These are phyloP conservation scores for Acrocephalus arundinaceus DNA, from an alignment of 2,113 vertebrate genomes.

Conservation along the genomic window DNA sequence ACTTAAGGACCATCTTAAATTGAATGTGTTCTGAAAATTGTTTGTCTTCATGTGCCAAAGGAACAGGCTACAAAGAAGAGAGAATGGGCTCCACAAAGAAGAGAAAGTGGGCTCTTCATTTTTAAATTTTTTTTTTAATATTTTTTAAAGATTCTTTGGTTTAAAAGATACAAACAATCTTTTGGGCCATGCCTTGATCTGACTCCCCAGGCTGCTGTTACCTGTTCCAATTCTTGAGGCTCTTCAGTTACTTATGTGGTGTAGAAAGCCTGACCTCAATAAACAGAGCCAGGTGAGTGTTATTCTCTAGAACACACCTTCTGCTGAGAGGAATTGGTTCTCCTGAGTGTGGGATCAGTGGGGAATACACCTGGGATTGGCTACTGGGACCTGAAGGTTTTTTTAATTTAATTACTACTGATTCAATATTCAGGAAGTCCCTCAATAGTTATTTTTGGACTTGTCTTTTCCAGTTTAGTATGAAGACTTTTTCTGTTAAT, in stretches of 20 bases:
- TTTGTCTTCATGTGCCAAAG: neutral
- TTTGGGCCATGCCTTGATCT: neutral
- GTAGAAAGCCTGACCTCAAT: neutral
- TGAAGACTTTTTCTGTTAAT: neutral
- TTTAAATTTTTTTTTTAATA: neutral
- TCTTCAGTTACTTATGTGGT: neutral
- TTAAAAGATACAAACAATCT: neutral
- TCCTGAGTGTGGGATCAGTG: neutral
- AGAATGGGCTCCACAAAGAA: neutral
- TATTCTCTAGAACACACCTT: neutral
- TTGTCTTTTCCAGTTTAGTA: neutral
- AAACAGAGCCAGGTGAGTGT: neutral
- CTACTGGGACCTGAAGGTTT: constrained; percentile 1
- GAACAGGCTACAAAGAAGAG: neutral
- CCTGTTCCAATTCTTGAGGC: neutral
- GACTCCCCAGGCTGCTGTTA: neutral
- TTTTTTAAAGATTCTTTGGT: neutral
- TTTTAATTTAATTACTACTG: neutral
- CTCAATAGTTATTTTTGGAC: neutral
- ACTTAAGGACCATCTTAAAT: neutral
- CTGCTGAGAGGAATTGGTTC: neutral
- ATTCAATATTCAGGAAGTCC: neutral
- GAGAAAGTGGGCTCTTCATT: neutral
- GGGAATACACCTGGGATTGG: neutral
- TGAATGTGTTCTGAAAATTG: neutral